Conservation (phyloP, 2,888 invertebrate genomes). For the Dolichopus griseipennis region DNA sequence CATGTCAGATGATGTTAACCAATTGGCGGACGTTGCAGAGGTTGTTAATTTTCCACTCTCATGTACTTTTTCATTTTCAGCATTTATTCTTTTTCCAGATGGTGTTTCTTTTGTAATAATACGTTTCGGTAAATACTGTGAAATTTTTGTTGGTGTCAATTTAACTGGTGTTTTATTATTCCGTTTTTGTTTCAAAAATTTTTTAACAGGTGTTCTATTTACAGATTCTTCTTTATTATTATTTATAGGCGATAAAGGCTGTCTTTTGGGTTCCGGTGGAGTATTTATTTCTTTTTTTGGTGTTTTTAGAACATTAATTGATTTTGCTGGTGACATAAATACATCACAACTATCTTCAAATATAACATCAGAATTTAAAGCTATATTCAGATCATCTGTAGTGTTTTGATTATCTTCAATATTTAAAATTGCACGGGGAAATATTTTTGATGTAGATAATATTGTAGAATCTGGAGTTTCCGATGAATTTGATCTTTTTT, state of each 20-base stretch:
- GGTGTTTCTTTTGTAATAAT: not conserved
- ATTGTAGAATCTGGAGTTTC: not conserved
- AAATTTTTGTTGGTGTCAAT: constrained; percentile 20
- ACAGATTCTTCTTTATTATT: constrained; percentile 11
- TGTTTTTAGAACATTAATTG: constrained; percentile 14
- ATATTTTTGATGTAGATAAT: not conserved
- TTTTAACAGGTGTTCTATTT: not conserved
- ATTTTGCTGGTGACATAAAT: constrained; percentile 20
- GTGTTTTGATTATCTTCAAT: constrained; percentile 16
- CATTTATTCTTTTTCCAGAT: not conserved
- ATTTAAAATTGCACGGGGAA: not conserved
- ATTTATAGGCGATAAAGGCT: constrained; percentile 17
- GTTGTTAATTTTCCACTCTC: not conserved
- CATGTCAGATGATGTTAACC: not conserved
- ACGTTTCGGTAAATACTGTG: constrained; percentile 13
- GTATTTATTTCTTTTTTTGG: constrained; percentile 13
- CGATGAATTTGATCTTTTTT: constrained; percentile 15
- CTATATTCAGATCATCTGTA: constrained; percentile 33
- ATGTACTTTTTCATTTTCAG: not conserved
- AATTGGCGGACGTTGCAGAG: not conserved
- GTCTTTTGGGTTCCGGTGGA: constrained; percentile 17
- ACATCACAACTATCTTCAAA: constrained; percentile 22
- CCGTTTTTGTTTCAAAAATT: constrained; percentile 27
- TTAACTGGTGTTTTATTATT: constrained; percentile 22
- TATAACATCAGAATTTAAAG: constrained; percentile 29